phyloP scores from a whole-genome alignment of 2,113 vertebrate genomes.

The Pogona vitticeps region DNA sequence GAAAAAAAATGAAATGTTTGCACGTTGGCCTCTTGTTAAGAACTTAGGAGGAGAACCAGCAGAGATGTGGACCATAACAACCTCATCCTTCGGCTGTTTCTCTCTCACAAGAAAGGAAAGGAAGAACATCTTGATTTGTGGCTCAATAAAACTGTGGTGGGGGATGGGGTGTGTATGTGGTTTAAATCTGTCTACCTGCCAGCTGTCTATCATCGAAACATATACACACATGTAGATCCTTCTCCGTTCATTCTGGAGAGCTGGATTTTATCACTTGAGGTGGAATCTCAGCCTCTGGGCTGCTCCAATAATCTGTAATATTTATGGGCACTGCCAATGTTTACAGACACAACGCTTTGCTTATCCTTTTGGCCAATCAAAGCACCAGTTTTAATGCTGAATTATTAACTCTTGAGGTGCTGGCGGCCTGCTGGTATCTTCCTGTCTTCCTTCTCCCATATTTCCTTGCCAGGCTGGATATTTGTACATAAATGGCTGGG shows the following conservation, averaged over 20 bases:
- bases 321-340: not conserved
- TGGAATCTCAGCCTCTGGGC: conserved; percentile 13
- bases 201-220: not conserved
- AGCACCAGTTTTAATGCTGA: conserved; percentile 9
- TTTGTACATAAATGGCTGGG: conserved; percentile 26
- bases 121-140: not conserved
- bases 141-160: not conserved
- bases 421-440: not conserved
- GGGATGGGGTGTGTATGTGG: not conserved
- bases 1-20: not conserved
- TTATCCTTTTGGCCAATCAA: conserved; percentile 22
- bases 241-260: conserved; percentile 25
- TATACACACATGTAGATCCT: not conserved
- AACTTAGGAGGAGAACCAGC: not conserved
- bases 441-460: not conserved
- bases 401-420: conserved; percentile 8
- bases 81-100: not conserved
- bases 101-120: not conserved
- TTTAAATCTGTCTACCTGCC: not conserved
- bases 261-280: conserved; percentile 18
- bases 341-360: not conserved
- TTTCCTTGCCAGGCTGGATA: not conserved
- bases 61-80: not conserved
- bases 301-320: conserved; percentile 47
- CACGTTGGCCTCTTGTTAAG: not conserved